These are phyloP conservation scores for Dexiosoma caninum DNA, from an alignment of 2,888 invertebrate species.

Conservation along the genomic window DNA sequence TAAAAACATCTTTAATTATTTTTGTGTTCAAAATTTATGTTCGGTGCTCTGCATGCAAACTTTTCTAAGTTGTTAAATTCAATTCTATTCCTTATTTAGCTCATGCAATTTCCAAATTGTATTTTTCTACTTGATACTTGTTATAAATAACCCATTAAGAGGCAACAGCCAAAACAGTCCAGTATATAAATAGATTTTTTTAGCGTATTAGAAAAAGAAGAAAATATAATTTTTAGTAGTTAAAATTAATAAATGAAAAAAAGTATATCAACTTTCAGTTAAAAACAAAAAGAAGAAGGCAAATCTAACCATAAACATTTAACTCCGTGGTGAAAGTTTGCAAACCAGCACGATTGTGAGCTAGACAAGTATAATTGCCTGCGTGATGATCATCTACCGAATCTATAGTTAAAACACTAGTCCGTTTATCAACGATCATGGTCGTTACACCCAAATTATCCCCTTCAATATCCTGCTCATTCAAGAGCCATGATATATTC, in stretches of 20 bases:
- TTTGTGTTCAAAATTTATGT: neutral
- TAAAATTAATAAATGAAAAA: neutral
- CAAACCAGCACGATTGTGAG: conserved; percentile 84
- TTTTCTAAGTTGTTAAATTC: neutral
- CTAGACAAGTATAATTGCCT: conserved; percentile 87
- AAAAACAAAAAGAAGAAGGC: neutral
- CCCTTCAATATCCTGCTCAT: conserved; percentile 80
- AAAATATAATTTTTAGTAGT: conserved; percentile 9
- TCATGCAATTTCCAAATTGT: conserved; percentile 13
- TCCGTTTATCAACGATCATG: conserved; percentile 79
- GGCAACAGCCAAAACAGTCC: conserved; percentile 30
- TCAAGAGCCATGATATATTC: conserved; percentile 86
- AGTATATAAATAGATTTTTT: conserved; percentile 11
- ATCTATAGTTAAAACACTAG: conserved; percentile 82
- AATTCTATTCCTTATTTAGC: neutral
- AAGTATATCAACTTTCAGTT: too few species aligned
- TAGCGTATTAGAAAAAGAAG: conserved; percentile 8
- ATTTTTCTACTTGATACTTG: neutral
- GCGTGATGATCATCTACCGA: conserved; percentile 83
- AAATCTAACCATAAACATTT: conserved; percentile 84
- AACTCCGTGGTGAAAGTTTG: conserved; percentile 84
- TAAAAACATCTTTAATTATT: neutral
- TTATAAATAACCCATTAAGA: conserved; percentile 36
- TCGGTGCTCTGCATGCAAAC: conserved; percentile 27
- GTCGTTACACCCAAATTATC: conserved; percentile 81